Base-by-base conservation (phyloP, 2,888 invertebrate genomes). In the Drosophila putrida region DNA sequence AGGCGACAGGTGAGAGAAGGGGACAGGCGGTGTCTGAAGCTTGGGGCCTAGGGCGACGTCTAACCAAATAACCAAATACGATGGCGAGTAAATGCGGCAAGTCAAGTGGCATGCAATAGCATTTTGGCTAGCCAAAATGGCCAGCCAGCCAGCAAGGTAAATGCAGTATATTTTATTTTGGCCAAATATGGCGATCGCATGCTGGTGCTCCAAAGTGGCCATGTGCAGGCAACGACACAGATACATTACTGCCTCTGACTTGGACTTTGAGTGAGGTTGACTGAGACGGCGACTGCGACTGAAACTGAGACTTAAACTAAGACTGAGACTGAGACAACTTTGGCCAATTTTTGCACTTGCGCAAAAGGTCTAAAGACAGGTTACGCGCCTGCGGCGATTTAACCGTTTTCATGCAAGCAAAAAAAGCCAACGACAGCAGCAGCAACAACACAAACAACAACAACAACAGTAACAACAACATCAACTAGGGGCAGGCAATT, bases 341-440 rank as follows among this genome's bases (percentile, higher is more conserved):
- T 89, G 78, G 83, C 75, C 80, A 89, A 83, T 80, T 83, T 88
- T 77, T 87, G 88, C 88, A 90, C 90, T 89, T 89, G 89, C 90
- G 87, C 90, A 90, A 88, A 90, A 90, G 90, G 89, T 89, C 85
- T 90, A 55, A 75, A 89, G 90, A 90, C 90, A 90, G 90, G 90
- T 90, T 85, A 89, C 89, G 80, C 80, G 84, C 80, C 80, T 88
- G 88, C 74, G 86, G 90, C 82, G 79, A 82, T 89, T 88, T 89
- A 86, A 86, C 89, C 73, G 85, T 90, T 90, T 88, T 76, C 75
- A 76, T 71, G 67, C 84, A 64, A 71, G 60, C 61, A 67, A 65
- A 53, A 28, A 31, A 44, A 61, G 57, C 35, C 44, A 51, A 44
- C 51, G 59, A 57, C 57, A 65, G 36, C 73, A 78, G 39, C 63